Evolutionary conservation across 2,888 invertebrate species (phyloP).

Genomic region (Penaeus monodon): DNA sequence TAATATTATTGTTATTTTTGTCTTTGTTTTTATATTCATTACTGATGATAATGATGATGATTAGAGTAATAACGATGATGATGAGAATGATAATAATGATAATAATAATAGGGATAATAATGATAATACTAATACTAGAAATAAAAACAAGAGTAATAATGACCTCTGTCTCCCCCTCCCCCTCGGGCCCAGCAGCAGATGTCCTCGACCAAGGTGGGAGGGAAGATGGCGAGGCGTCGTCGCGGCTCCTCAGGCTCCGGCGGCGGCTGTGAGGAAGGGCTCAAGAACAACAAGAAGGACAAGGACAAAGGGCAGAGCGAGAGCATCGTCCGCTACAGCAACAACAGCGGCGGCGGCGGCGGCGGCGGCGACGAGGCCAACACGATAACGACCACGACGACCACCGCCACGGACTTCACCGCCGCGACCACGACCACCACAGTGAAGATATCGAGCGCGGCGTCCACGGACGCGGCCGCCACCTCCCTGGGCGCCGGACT

Average conservation of each 20-base stretch:
- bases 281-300: conserved; percentile 27
- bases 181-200: conserved; percentile 10
- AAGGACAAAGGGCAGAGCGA: conserved; percentile 1
- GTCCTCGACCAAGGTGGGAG: conserved; percentile 19
- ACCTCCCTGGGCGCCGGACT: no score
- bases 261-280: conserved; percentile 27
- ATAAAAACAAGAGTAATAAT: no score
- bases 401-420: not conserved
- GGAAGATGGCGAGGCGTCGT: conserved; percentile 30
- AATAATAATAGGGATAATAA: no score
- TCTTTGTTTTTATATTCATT: no score
- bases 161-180: no score
- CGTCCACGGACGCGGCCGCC: no score
- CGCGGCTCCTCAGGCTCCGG: conserved; percentile 8
- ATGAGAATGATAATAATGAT: no score
- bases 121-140: no score
- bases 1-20: no score
- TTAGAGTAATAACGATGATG: no score
- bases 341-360: conserved; percentile 5
- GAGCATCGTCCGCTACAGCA: conserved; percentile 16
- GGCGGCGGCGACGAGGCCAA: not conserved
- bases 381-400: not conserved
- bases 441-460: no score
- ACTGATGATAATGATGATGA: no score
- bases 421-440: not conserved